These are phyloP conservation scores for Hippocampus abdominalis DNA, from an alignment of 2,113 vertebrate genomes.

Conservation along the genomic window DNA sequence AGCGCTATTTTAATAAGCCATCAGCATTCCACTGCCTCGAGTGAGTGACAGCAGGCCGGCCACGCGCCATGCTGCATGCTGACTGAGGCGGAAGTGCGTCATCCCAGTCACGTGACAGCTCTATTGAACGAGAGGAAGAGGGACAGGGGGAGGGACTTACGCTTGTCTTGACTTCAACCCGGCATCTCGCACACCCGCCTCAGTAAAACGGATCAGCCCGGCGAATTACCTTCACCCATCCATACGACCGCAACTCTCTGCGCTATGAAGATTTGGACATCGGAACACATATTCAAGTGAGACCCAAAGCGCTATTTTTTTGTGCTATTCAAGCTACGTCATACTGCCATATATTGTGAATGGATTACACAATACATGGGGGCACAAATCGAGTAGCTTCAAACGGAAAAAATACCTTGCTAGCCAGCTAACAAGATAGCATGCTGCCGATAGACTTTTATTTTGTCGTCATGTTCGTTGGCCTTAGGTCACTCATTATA, in stretches of 20 bases:
- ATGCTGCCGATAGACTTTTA: neutral
- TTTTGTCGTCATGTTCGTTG: neutral
- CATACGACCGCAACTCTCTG: neutral
- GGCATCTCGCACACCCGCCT: neutral
- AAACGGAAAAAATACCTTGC: no score
- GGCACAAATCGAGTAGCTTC: no score
- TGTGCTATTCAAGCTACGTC: neutral
- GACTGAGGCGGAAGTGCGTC: conserved; percentile 42
- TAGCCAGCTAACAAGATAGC: neutral
- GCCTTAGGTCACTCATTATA: neutral
- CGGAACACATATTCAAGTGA: conserved; percentile 77
- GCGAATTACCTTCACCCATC: neutral
- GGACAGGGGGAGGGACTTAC: neutral
- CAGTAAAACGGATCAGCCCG: neutral
- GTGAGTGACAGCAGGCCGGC: neutral
- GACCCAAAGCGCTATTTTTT: conserved; percentile 16
- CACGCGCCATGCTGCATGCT: neutral
- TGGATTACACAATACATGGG: neutral
- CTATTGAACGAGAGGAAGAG: neutral
- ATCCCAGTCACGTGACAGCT: conserved; percentile 28
- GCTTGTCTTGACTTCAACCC: neutral
- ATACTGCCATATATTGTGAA: neutral
- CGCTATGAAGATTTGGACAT: conserved; percentile 77
- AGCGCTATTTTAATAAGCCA: neutral
- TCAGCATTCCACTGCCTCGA: neutral